Evolutionary conservation across 2,888 invertebrate genomes (phyloP).

Genomic region (Alitta virens): DNA sequence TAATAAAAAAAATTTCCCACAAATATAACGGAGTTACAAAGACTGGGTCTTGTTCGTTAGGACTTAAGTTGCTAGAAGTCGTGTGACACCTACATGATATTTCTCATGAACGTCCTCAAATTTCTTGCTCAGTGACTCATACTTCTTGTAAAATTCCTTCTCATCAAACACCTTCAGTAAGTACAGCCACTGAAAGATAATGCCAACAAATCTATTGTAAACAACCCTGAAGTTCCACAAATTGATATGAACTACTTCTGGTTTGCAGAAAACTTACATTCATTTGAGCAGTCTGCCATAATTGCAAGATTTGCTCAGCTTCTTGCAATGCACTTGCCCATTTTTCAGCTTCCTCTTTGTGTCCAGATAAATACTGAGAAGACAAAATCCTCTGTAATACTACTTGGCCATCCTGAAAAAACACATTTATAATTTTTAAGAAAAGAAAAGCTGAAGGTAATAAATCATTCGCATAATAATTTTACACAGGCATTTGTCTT

Average conservation of each 20-base stretch:
- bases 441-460: not conserved
- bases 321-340: conserved; percentile 46
- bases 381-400: conserved; percentile 40
- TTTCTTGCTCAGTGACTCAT: conserved; percentile 35
- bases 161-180: conserved; percentile 54
- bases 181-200: conserved; percentile 52
- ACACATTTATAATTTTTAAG: not conserved
- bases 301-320: conserved; percentile 50
- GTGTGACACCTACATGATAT: conserved; percentile 39
- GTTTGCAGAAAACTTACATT: conserved; percentile 43
- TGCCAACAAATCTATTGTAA: too few relatives aligned
- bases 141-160: conserved; percentile 40
- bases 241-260: too few relatives aligned
- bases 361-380: conserved; percentile 50
- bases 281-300: conserved; percentile 50
- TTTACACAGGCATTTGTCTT: too few relatives aligned
- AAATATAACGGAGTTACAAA: too few relatives aligned
- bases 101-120: conserved; percentile 48
- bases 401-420: conserved; percentile 40
- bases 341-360: conserved; percentile 40
- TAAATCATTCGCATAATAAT: too few relatives aligned
- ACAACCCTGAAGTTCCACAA: too few relatives aligned
- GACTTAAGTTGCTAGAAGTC: too few relatives aligned
- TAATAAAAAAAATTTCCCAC: too few relatives aligned
- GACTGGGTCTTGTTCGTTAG: too few relatives aligned